Evolutionary conservation across 2,113 vertebrate species (phyloP).

Genomic region (Brachyistius frenatus): DNA sequence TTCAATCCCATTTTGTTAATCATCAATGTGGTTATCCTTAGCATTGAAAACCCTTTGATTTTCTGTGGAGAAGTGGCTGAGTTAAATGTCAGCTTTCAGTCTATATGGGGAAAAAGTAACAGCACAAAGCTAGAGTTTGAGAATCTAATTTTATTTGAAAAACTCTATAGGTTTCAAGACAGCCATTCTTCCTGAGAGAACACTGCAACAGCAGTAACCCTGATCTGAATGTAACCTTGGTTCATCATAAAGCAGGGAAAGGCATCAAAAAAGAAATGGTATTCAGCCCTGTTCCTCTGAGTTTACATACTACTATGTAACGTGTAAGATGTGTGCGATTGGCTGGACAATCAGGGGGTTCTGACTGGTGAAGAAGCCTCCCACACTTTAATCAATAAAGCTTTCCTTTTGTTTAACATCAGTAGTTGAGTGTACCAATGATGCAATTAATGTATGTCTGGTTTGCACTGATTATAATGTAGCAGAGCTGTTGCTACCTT

Average conservation of each 20-base stretch:
- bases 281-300: not conserved
- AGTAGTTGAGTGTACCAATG: constrained; percentile 54
- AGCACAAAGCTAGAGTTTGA: constrained; percentile 37
- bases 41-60: constrained; percentile 42
- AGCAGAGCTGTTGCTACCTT: constrained; percentile 7
- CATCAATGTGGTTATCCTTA: constrained; percentile 24
- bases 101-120: constrained; percentile 39
- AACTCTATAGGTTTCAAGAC: constrained; percentile 48
- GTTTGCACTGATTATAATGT: constrained; percentile 28
- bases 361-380: constrained; percentile 59
- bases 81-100: constrained; percentile 19
- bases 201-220: constrained; percentile 27
- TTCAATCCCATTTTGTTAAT: constrained; percentile 45
- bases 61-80: constrained; percentile 37
- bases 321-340: not conserved
- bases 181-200: constrained; percentile 39
- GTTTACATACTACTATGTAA: not conserved
- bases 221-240: constrained; percentile 26
- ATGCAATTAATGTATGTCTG: constrained; percentile 60
- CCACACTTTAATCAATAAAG: constrained; percentile 66
- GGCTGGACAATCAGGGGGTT: constrained; percentile 14
- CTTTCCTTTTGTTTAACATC: constrained; percentile 60
- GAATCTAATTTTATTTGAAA: constrained; percentile 51
- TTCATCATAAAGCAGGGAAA: constrained; percentile 56
- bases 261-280: constrained; percentile 35